Conservation (phyloP, 2,888 invertebrate species). For the Agrotis clavis region DNA sequence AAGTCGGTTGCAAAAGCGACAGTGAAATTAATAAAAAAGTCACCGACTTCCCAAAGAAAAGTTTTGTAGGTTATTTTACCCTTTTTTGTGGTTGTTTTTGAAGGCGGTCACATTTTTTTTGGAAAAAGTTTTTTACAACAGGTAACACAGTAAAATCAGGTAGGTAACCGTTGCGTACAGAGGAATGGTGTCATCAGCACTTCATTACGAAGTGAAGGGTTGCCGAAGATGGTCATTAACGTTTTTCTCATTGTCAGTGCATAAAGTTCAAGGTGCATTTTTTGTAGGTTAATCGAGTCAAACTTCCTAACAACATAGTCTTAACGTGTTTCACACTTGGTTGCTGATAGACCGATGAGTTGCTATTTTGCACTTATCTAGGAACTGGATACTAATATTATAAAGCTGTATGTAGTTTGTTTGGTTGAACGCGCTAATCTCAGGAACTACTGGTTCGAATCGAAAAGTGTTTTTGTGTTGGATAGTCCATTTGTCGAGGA, state of each 20-base stretch:
- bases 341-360: slow-evolving; percentile 18
- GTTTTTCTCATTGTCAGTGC: slow-evolving; percentile 82
- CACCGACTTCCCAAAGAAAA: too few relatives aligned
- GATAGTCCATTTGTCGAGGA: too few relatives aligned
- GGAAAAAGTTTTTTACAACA: too few relatives aligned
- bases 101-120: too few relatives aligned
- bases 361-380: background rate
- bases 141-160: slow-evolving; percentile 20
- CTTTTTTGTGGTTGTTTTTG: too few relatives aligned
- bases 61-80: too few relatives aligned
- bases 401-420: too few relatives aligned
- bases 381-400: background rate
- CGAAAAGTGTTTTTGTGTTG: too few relatives aligned
- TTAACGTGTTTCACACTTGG: slow-evolving; percentile 28
- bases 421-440: too few relatives aligned
- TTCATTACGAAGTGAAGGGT: slow-evolving; percentile 83
- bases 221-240: slow-evolving; percentile 78
- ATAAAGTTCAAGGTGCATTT: slow-evolving; percentile 83
- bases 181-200: slow-evolving; percentile 78
- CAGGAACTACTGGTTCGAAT: too few relatives aligned
- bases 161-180: slow-evolving; percentile 51
- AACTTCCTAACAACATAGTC: slow-evolving; percentile 50
- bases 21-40: too few relatives aligned
- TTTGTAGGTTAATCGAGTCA: slow-evolving; percentile 65
- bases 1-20: too few relatives aligned